Evolutionary conservation across 2,888 invertebrate species (phyloP).

Genomic region (Synergus umbraculus): DNA sequence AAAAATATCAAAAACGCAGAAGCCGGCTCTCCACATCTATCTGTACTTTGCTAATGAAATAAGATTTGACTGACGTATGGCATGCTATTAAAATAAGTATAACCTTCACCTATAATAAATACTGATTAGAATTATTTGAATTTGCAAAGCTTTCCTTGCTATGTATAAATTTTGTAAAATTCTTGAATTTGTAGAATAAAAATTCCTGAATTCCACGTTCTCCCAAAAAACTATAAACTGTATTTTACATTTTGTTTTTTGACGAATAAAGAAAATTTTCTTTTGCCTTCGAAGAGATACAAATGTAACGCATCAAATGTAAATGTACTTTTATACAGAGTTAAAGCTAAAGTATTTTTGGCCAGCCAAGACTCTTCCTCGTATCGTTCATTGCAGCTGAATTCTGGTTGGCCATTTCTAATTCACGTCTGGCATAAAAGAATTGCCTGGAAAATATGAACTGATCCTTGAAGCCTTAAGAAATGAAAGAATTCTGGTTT

Average conservation of each 20-base stretch:
- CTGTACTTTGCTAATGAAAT: background rate
- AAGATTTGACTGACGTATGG: slow-evolving; percentile 32
- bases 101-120: slow-evolving; percentile 59
- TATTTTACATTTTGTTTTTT: slow-evolving; percentile 62
- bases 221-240: slow-evolving; percentile 64
- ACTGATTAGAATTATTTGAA: slow-evolving; percentile 53
- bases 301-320: slow-evolving; percentile 55
- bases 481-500: slow-evolving; percentile 63
- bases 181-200: slow-evolving; percentile 65
- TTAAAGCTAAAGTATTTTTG: slow-evolving; percentile 60
- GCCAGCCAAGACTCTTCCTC: slow-evolving; percentile 69
- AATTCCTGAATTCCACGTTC: slow-evolving; percentile 65
- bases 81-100: slow-evolving; percentile 55
- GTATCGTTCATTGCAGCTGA: slow-evolving; percentile 69
- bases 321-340: slow-evolving; percentile 69
- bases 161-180: slow-evolving; percentile 43
- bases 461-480: slow-evolving; percentile 64
- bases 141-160: slow-evolving; percentile 63
- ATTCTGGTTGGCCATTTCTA: slow-evolving; percentile 69
- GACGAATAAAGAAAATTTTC: slow-evolving; percentile 64
- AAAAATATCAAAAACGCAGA: slow-evolving; percentile 43
- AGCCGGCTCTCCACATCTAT: slow-evolving; percentile 61
- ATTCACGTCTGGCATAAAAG: slow-evolving; percentile 64
- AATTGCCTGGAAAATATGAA: slow-evolving; percentile 67
- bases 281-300: slow-evolving; percentile 26